Conservation (phyloP, 2,797 vertebrate species). For the Macrochelys suwanniensis region DNA sequence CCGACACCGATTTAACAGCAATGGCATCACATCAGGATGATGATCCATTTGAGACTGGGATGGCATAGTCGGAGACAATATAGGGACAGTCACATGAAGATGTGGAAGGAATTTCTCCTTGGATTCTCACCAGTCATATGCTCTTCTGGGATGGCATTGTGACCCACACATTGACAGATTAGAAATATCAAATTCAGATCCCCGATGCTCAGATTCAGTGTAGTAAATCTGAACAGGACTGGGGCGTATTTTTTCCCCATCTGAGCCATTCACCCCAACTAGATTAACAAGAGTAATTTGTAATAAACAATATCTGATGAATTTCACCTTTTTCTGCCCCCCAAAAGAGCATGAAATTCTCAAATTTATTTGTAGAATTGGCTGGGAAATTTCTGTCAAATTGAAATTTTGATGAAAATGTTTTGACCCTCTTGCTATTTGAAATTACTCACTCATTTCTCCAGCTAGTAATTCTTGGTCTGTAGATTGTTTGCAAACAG, state of each 20-base stretch:
- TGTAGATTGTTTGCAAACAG: slow-evolving; percentile 28
- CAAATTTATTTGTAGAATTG: neutral
- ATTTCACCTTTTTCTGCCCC: neutral
- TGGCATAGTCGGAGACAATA: neutral
- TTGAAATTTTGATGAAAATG: neutral
- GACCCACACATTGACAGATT: neutral
- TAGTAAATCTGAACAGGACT: neutral
- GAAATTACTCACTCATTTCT: neutral
- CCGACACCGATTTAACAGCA: neutral
- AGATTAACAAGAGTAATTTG: neutral
- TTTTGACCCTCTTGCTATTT: neutral
- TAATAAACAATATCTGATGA: neutral
- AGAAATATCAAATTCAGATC: neutral
- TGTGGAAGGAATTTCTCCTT: neutral
- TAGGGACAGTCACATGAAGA: neutral
- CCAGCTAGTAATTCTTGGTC: neutral
- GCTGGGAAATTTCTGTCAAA: neutral
- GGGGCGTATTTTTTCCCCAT: neutral
- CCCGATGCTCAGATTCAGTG: neutral
- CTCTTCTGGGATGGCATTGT: neutral
- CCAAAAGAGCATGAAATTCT: neutral
- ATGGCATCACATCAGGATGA: neutral
- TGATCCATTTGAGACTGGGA: neutral
- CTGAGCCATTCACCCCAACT: neutral
- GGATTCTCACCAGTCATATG: neutral